Percentiles rank a stretch among this genome's conserved stretches.
phyloP scores from a whole-genome alignment of 2,113 vertebrate genomes.

The Cynopterus brachyotis region DNA sequence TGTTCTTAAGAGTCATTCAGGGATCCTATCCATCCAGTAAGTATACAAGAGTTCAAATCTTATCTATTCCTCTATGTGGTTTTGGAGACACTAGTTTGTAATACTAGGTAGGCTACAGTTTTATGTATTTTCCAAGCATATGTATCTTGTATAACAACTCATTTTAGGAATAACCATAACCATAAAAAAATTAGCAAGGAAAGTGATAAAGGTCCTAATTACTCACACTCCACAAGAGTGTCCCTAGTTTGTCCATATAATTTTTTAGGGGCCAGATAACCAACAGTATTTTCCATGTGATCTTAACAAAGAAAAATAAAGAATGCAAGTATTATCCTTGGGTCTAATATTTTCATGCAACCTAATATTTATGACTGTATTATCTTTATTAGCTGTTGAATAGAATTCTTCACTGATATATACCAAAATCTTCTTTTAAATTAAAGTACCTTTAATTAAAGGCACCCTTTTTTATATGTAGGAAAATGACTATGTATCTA shows the following conservation, averaged over 20 bases:
- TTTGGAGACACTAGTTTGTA: neutral
- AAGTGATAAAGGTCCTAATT: neutral
- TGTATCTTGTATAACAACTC: neutral
- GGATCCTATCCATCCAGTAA: neutral
- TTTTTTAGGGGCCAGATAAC: neutral
- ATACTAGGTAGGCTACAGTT: neutral
- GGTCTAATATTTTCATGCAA: neutral
- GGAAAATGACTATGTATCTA: neutral
- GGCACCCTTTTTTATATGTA: neutral
- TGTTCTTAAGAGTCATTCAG: neutral
- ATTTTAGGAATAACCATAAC: neutral
- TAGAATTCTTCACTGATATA: neutral
- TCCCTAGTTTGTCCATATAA: neutral
- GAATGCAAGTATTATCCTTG: neutral
- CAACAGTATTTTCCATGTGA: neutral
- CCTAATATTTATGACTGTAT: neutral
- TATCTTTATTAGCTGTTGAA: neutral
- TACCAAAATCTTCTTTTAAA: neutral
- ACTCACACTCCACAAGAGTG: neutral
- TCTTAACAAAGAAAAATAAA: neutral
- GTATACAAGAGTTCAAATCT: neutral
- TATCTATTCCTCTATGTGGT: neutral
- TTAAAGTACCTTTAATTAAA: neutral
- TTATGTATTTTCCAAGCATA: neutral
- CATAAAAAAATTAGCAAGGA: neutral